Evolutionary conservation across 1,140 invertebrate species (phyloP), one percentile per base, ranked within the genome.

Genomic region (Neodiprion pinetum): DNA sequence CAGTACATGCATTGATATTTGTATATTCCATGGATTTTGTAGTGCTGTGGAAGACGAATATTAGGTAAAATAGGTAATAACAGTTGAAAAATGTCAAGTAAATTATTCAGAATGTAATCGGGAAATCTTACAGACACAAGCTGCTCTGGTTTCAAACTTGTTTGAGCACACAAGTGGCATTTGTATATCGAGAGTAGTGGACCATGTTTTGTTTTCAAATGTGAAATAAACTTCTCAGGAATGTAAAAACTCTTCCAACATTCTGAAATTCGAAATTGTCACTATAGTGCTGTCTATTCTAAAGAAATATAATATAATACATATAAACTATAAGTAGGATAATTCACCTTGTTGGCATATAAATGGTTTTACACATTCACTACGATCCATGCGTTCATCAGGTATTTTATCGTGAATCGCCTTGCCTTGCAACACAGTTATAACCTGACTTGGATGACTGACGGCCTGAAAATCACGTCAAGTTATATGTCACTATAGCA

Each of bases 1-100:
- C 90, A 91, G 75, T 90, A 90, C 2, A 88, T 79, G 70, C 90
- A 91, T 70, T 91, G 90, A 67, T 85, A 90, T 47, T 88, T 89
- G 48, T 85, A 85, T 75, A 88, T 85, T 10, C 84, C 84, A 68
- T 91, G 90, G 7, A 74, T 48, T 28, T 86, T 88, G 74, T 90
- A 90, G 74, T 89, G 88, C 83, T 87, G 67, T 14, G 76, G 78
- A 74, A 71, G 5, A 78, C 11, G 67, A 53, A 74, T 50, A 61
- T 14, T 17, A 17, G 53, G n/a, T 61, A 61, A 61, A 40, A 40
- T 40, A 40, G 28, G 50, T 28, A 28, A n/a, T n/a, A 53, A 70
- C 21, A 23, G 9, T 23, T 7, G 23, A 28, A 65, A n/a, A 23
- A 61, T 70, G 75, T 9, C 5, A 40, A 40, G 28, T 40, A 40